Base-by-base conservation (phyloP, 1,140 invertebrate genomes). In the Bombus consobrinus region DNA sequence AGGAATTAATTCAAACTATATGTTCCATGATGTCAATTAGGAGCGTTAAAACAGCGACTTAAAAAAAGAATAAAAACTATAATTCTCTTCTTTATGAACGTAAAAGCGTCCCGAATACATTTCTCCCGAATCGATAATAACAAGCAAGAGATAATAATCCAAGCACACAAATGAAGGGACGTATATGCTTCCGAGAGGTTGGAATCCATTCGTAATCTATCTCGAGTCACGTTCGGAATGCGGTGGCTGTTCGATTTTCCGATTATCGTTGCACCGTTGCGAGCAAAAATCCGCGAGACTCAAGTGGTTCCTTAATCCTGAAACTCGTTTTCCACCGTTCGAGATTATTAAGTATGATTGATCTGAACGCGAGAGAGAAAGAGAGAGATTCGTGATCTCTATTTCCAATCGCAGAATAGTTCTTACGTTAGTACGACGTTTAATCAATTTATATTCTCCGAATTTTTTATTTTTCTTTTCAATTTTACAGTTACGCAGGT, bases 401-500 rank as follows among this genome's bases (percentile, higher is more conserved):
- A 87, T 76, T 84, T 84, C 80, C 79, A 83, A 88, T 85, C 53
- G 47, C 18, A 32, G 43, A 28, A 28, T 34, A 25, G 22, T 34
- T 41, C 62, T 41, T 25, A 8, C 15, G 18, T 53, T 22, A 28
- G 57, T 57, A 71, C 62, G 28, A 66, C 25, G 28, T 34, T 41
- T 25, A 28, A 37, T 62, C 32, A 59, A 87, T 66, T 71, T n/a
- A 12, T 41, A 0, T 83, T 57, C 32, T 28, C 12, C 28, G 28
- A n/a, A 32, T 8, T 1, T 41, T 15, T 18, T 34, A 22, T 32
- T 43, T 8, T 2, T 37, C 47, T 62, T 41, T 41, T n/a, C 6
- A 39, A n/a, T 62, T 79, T 59, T 13, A 5, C 91, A 97, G 97
- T 18, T 97, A 97, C 92, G 96, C 95, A 8, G 97, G 97, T 5